These are phyloP conservation scores for Daphoenositta chrysoptera DNA, from an alignment of 2,113 vertebrate genomes.

Conservation along the genomic window DNA sequence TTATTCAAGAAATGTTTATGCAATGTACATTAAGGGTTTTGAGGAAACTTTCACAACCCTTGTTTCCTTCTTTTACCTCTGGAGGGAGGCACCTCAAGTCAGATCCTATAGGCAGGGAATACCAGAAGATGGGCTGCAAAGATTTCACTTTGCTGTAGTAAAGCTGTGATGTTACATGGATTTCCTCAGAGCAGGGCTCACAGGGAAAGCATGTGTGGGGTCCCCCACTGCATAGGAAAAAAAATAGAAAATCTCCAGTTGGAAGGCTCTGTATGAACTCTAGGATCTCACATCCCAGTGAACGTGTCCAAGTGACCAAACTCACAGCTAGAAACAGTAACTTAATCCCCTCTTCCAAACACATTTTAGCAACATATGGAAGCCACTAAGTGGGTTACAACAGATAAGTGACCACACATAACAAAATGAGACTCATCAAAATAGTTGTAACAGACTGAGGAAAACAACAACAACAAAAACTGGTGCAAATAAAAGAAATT, in stretches of 20 bases:
- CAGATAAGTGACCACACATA: constrained; percentile 2
- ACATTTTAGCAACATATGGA: constrained; percentile 26
- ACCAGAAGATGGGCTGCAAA: not conserved
- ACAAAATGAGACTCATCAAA: not conserved
- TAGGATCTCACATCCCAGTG: not conserved
- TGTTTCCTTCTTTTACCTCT: not conserved
- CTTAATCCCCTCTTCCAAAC: constrained; percentile 21
- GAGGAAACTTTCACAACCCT: not conserved
- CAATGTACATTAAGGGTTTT: not conserved
- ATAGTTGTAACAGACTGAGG: not conserved
- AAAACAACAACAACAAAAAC: not conserved
- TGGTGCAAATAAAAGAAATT: not conserved
- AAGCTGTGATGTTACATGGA: not conserved
- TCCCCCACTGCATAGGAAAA: not conserved
- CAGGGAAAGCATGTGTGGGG: not conserved
- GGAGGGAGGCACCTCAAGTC: not conserved
- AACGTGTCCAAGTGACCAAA: constrained; percentile 36
- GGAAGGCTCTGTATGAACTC: not conserved
- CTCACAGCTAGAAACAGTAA: constrained; percentile 45
- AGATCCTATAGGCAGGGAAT: not conserved
- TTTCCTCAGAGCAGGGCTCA: not conserved
- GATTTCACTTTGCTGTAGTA: not conserved
- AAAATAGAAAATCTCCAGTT: not conserved
- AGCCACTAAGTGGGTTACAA: not conserved
- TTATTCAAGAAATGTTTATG: not conserved